Evolutionary conservation across 2,113 vertebrate genomes (phyloP).

Genomic region (Motacilla tschutschensis): DNA sequence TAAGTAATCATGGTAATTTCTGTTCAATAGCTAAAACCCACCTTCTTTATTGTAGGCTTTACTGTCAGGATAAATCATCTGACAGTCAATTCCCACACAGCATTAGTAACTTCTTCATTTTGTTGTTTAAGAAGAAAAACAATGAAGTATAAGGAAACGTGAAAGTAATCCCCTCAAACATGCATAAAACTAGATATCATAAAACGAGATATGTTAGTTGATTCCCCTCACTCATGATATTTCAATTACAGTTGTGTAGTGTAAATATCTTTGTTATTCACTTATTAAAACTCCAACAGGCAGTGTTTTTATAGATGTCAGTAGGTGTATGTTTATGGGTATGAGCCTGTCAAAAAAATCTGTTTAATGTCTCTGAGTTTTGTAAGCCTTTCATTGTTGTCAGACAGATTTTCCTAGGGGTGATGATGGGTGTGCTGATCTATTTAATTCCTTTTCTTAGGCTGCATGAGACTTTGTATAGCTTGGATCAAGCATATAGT

Average conservation of each 20-base stretch:
- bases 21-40: background rate
- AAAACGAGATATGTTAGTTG: background rate
- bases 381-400: background rate
- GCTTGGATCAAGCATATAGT: background rate
- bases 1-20: background rate
- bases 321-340: constrained; percentile 12
- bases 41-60: background rate
- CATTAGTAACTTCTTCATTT: background rate
- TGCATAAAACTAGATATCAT: background rate
- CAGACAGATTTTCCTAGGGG: background rate
- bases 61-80: background rate
- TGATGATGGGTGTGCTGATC: background rate
- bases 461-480: background rate
- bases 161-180: background rate
- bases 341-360: background rate
- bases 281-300: background rate
- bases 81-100: background rate
- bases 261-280: background rate
- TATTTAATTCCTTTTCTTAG: background rate
- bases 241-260: background rate
- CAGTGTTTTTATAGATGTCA: background rate
- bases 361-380: background rate
- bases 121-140: background rate
- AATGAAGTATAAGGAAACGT: background rate
- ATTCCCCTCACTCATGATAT: background rate